These are phyloP conservation scores for Chymomyza amoena DNA, from an alignment of 2,888 invertebrate species.

Conservation along the genomic window DNA sequence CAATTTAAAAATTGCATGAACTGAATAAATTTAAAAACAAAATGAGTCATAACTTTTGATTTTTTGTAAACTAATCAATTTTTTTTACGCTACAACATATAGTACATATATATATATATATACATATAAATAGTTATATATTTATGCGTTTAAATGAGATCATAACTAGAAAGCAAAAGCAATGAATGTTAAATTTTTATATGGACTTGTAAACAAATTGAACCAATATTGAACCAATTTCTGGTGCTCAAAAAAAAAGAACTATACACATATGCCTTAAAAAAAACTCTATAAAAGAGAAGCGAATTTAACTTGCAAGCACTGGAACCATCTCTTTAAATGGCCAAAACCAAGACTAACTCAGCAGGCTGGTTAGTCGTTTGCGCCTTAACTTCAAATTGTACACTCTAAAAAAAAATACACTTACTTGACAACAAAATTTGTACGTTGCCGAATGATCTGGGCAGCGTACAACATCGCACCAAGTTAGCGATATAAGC, in stretches of 20 bases:
- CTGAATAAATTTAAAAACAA: slow-evolving; percentile 62
- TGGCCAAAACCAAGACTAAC: slow-evolving; percentile 35
- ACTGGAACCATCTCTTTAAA: slow-evolving; percentile 31
- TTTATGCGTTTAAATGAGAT: slow-evolving; percentile 9
- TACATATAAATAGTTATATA: not conserved
- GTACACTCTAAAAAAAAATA: slow-evolving; percentile 30
- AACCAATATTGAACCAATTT: slow-evolving; percentile 47
- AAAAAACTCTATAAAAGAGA: slow-evolving; percentile 23
- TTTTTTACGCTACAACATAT: not conserved
- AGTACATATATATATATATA: slow-evolving; percentile 18
- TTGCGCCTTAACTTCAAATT: slow-evolving; percentile 22
- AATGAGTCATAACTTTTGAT: slow-evolving; percentile 52
- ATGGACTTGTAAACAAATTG: slow-evolving; percentile 12
- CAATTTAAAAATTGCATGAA: slow-evolving; percentile 50
- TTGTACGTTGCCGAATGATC: slow-evolving; percentile 28
- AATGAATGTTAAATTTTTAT: slow-evolving; percentile 2
- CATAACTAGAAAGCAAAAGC: not conserved
- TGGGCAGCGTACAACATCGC: slow-evolving; percentile 30
- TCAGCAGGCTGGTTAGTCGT: slow-evolving; percentile 74
- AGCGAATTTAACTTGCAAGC: slow-evolving; percentile 54
- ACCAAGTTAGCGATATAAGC: slow-evolving; percentile 76
- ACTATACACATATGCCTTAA: slow-evolving; percentile 19
- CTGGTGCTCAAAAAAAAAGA: slow-evolving; percentile 68
- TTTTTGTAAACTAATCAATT: slow-evolving; percentile 42
- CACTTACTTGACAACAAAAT: slow-evolving; percentile 6